Evolutionary conservation across 2,888 invertebrate genomes (phyloP).

Genomic region (Agrochola litura): DNA sequence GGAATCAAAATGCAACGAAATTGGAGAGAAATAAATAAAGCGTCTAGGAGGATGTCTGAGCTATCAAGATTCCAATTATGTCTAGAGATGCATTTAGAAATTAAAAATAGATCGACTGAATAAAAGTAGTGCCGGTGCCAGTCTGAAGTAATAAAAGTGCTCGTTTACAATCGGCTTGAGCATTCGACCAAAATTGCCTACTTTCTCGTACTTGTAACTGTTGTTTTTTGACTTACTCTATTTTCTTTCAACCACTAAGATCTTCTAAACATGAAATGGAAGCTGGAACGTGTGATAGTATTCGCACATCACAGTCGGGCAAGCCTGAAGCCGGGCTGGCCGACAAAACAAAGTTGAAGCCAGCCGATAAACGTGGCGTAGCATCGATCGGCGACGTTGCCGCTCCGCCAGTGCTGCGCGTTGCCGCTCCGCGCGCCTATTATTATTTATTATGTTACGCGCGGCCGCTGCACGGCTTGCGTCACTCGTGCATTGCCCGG

Average conservation of each 20-base stretch:
- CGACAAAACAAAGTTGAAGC: constrained; percentile 69
- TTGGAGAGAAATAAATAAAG: constrained; percentile 15
- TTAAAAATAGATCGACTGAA: constrained; percentile 26
- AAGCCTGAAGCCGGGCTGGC: constrained; percentile 53
- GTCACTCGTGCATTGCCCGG: constrained; percentile 75
- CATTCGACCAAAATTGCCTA: constrained; percentile 30
- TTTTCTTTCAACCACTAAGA: constrained; percentile 31
- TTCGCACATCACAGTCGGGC: constrained; percentile 51
- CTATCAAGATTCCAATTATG: constrained; percentile 16
- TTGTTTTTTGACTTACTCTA: constrained; percentile 26
- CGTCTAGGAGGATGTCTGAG: background rate
- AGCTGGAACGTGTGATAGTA: constrained; percentile 51
- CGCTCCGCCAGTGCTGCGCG: constrained; percentile 72
- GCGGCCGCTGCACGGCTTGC: constrained; percentile 71
- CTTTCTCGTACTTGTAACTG: constrained; percentile 34
- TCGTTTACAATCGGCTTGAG: constrained; percentile 31
- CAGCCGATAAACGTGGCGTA: constrained; percentile 70
- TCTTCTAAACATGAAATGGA: constrained; percentile 39
- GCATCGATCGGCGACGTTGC: constrained; percentile 81
- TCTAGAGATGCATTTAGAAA: constrained; percentile 31
- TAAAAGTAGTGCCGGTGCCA: constrained; percentile 5
- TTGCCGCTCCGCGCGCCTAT: constrained; percentile 76
- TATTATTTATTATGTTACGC: constrained; percentile 78
- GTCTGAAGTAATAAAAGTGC: constrained; percentile 15
- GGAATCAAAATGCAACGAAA: background rate